Evolutionary conservation across 2,797 vertebrate species (phyloP).

Genomic region (Malurus splendens): DNA sequence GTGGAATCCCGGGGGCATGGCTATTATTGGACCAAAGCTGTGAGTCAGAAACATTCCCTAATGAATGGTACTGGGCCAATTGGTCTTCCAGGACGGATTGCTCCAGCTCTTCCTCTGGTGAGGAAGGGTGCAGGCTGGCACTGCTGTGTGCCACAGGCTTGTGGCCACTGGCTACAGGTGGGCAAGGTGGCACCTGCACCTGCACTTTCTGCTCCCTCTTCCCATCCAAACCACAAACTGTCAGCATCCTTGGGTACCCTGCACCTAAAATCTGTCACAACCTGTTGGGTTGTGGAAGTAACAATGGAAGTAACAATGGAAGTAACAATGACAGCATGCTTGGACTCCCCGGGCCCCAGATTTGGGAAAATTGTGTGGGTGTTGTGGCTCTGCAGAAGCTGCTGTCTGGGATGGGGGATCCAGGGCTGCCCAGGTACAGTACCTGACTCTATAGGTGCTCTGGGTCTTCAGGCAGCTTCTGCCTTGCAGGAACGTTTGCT

Average conservation of each 20-base stretch:
- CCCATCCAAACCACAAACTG: background rate
- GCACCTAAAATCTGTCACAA: background rate
- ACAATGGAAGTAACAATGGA: background rate
- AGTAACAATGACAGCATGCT: background rate
- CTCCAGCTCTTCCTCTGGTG: background rate
- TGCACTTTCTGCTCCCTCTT: background rate
- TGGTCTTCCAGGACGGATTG: background rate
- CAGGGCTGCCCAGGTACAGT: background rate
- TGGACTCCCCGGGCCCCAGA: background rate
- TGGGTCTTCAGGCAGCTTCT: background rate
- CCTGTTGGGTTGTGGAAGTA: background rate
- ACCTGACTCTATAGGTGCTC: background rate
- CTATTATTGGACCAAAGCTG: background rate
- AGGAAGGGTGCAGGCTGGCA: background rate
- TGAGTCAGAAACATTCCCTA: background rate
- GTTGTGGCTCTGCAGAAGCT: background rate
- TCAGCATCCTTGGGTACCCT: background rate
- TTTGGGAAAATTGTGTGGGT: background rate
- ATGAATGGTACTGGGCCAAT: background rate
- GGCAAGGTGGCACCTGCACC: background rate
- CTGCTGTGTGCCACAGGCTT: background rate
- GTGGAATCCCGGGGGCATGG: background rate
- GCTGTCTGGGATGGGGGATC: background rate
- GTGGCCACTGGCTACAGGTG: background rate
- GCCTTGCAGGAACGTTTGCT: background rate